Base-by-base conservation (phyloP, 2,113 vertebrate species). In the Tichodroma muraria region DNA sequence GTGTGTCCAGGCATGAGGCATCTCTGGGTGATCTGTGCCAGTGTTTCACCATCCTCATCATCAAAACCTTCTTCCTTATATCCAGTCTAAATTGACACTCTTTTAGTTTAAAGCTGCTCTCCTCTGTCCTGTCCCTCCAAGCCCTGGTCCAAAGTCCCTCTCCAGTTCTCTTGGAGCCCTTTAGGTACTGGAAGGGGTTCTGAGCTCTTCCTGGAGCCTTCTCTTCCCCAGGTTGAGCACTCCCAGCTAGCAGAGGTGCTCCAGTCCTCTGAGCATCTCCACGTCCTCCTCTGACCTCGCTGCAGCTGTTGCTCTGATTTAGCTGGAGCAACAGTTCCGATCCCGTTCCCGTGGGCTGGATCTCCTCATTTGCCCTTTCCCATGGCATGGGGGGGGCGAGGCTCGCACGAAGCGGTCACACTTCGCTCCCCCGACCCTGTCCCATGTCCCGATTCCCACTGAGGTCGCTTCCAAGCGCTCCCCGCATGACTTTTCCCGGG, bases 401-500 rank as follows among this genome's bases (percentile, higher is more conserved):
- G 18, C 11, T 31, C 3, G 1, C 18, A 6, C 0, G 9, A 9
- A 65, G 37, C 20, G 6, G 12, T 2, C 20, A 30, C 15, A 4
- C 19, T 13, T 8, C 13, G 0, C 6, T 15, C 9, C 11, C 20
- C 30, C 4, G 12, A 2, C 21, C 24, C 24, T 10, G 19, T 38
- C 27, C 7, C 49, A 2, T 4, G 6, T 6, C 24, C 13, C 11
- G 6, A 5, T 24, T 56, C 57, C 56, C 61, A 1, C 23, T 0
- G 5, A n/a, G 56, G n/a, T 4, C 37, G 5, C 4, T 33, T 38
- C 42, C 44, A 6, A 24, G 13, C 25, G 17, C 27, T 14, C n/a
- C 1, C 63, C 7, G 8, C 45, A 2, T 0, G 16, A 4, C 16
- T 31, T 33, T 49, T 7, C 35, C 35, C 6, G 17, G n/a, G 8